Evolutionary conservation across 2,888 invertebrate species (phyloP), one percentile per base, ranked within the genome.

Genomic region (Ommatoiulus sabulosus): DNA sequence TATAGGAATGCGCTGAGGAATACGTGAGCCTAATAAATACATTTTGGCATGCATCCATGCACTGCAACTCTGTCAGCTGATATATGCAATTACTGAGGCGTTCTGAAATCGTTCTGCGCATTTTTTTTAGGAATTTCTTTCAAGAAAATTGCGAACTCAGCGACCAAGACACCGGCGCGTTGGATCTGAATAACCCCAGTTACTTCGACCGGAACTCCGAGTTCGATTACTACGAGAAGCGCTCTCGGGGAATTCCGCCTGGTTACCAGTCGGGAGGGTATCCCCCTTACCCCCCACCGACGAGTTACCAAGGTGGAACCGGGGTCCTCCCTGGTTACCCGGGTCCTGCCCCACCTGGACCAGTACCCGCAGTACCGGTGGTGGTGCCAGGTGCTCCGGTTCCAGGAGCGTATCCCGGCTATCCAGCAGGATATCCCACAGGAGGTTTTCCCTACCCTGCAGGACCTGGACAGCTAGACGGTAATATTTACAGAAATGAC

Each of bases 121-220:
- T 35, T 35, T 35, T 35, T 35, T 35, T 8, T 84, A 90, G 89
- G 48, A 88, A 89, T 43, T 88, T 87, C 48, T 91, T 91, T 87
- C 91, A 91, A 2, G 97, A 97, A 91, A 98, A 98, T 92, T 98
- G 97, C 92, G 97, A 98, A 92, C 93, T 98, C 8, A 97, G 97
- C 92, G 97, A 97, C 92, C 94, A 96, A 87, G 97, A 97, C 92
- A 96, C 96, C 0, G 96, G 90, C 20, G 87, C 97, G 91, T 93
- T 97, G 91, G 97, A 97, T 92, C 94, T 96, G 89, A 96, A 96
- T 88, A 97, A 97, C 93, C 96, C 97, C 0, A 95, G 96, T 85
- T 96, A 95, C 92, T 97, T 97, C 92, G 97, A 97, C 92, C 95
- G 95, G 63, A 95, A 95, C 0, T 96, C 96, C 44, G 91, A 91